Evolutionary conservation across 1,140 invertebrate species (phyloP).

Genomic region (Centruroides sculpturatus): DNA sequence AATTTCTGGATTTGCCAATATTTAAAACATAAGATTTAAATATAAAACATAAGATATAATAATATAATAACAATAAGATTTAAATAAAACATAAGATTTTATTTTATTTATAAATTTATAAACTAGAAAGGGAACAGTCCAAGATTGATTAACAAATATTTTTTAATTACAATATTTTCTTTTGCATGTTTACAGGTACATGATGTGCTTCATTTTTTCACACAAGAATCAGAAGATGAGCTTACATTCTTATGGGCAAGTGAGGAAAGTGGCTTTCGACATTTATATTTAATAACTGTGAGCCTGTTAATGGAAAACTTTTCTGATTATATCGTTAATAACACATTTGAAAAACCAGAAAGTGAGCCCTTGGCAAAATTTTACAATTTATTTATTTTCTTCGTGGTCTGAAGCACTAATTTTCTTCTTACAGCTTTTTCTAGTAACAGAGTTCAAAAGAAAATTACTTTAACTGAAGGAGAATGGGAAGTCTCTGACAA

Average conservation of each 20-base stretch:
- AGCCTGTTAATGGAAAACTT: constrained; percentile 15
- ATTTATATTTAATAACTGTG: constrained; percentile 65
- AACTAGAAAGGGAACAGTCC: too few relatives aligned
- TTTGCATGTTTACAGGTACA: constrained; percentile 41
- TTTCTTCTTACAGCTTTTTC: not conserved
- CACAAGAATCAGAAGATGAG: constrained; percentile 32
- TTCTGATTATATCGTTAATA: not conserved
- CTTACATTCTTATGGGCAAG: constrained; percentile 79
- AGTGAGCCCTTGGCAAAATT: not conserved
- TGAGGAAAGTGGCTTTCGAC: constrained; percentile 79
- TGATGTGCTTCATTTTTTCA: constrained; percentile 72
- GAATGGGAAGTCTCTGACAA: constrained; percentile 31
- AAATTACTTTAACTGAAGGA: constrained; percentile 26
- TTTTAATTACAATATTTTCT: too few relatives aligned
- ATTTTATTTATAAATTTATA: too few relatives aligned
- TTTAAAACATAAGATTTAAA: too few relatives aligned
- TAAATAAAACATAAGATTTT: too few relatives aligned
- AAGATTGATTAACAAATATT: too few relatives aligned
- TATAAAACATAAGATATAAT: too few relatives aligned
- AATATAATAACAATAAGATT: too few relatives aligned
- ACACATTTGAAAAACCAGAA: not conserved
- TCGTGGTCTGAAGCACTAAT: too few relatives aligned
- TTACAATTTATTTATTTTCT: too few relatives aligned
- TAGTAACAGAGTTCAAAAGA: constrained; percentile 4
- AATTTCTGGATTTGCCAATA: too few relatives aligned